Evolutionary conservation across 1,140 invertebrate species (phyloP).

Genomic region (Eueides isabella): DNA sequence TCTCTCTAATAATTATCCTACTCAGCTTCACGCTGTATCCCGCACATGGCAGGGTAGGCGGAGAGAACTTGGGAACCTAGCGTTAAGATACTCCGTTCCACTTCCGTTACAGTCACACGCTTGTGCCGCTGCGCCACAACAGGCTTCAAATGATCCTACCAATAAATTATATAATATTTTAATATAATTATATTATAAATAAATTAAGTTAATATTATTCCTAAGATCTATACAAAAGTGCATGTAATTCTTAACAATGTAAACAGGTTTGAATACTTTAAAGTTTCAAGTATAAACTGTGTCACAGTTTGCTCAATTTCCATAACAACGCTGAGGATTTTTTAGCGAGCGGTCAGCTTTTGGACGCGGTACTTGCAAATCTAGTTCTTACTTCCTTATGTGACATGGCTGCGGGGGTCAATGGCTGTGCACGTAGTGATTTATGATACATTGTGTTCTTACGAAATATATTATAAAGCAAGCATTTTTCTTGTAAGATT

Average conservation of each 20-base stretch:
- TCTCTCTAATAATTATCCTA: too few species aligned
- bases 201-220: too few species aligned
- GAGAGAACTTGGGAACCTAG: too few species aligned
- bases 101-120: too few species aligned
- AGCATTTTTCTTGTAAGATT: background rate
- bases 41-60: too few species aligned
- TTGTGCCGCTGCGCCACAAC: too few species aligned
- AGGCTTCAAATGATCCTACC: too few species aligned
- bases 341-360: constrained; percentile 2
- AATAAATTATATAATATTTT: too few species aligned
- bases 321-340: background rate
- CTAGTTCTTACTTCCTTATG: background rate
- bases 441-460: constrained; percentile 6
- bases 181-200: too few species aligned
- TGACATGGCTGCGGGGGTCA: background rate
- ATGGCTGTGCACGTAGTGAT: background rate
- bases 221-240: too few species aligned
- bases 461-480: background rate
- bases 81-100: too few species aligned
- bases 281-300: background rate
- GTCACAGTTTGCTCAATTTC: constrained; percentile 3
- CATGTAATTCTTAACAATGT: background rate
- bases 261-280: background rate
- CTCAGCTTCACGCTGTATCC: too few species aligned
- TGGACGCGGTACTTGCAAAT: background rate